Evolutionary conservation across 2,113 vertebrate genomes (phyloP), one percentile per base, ranked within the genome.

Genomic region (Meles meles): DNA sequence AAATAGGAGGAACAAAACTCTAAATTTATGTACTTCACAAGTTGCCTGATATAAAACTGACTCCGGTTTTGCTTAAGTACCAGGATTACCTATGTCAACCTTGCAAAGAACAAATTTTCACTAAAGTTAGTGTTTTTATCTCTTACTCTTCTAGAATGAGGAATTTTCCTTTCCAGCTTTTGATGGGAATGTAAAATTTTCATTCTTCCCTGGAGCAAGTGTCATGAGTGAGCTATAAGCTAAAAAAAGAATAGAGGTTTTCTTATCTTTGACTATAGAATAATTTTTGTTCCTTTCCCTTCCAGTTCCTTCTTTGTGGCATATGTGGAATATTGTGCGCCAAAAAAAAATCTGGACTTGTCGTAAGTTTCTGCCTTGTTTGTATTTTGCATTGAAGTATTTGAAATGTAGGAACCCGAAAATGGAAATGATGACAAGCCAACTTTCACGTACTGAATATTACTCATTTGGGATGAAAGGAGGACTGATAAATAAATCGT

Each of bases 281-380:
- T 98, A 96, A 98, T 96, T 93, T 21, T 63, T 93, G 1, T 94
- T 97, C 80, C 71, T 97, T 97, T 98, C 34, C 88, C 88, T 98
- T 98, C 20, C 98, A 99, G 99, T 99, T 99, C 98, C 99, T 99
- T 76, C 98, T 99, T 96, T 99, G 99, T 96, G 99, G 99, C 88
- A 98, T 99, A 98, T 99, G 99, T 96, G 99, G 99, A 98, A 99
- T 99, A 98, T 93, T 99, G 96, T 99, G 99, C 23, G 99, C 99
- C 96, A 99, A 99, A 98, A 99, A 99, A 98, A 99, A 99, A 97
- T 99, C 99, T 34, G 99, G 99, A 98, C 99, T 99, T 96, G 99
- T 99, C 42, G 99, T 99, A 99, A 99, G 99, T 99, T 98, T 96
- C 97, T 97, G 42, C 55, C 71, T 90, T 97, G 61, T 63, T 97